A percentile compares a stretch with the other conserved stretches of the same genome.
phyloP scores from a whole-genome alignment of 1,140 invertebrate genomes.

The Drosophila repleta region DNA sequence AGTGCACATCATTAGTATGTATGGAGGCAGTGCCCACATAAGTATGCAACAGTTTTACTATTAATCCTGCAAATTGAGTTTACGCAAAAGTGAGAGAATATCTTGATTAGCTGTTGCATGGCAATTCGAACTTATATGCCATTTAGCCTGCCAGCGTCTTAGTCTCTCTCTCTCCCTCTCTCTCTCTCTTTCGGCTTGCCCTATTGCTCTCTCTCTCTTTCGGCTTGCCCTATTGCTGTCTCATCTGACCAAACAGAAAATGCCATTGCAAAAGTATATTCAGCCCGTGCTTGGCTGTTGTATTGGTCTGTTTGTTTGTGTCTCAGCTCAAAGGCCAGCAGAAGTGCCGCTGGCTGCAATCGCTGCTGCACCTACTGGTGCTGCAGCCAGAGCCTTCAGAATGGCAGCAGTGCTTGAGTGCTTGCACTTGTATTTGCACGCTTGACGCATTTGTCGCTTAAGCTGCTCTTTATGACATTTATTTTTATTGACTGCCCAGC shows the following conservation, averaged over 20 bases:
- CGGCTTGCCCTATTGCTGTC: constrained; percentile 1
- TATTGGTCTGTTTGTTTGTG: constrained; percentile 48
- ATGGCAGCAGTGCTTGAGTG: constrained; percentile 2
- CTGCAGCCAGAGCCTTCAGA: background rate
- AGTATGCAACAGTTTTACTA: constrained; percentile 66
- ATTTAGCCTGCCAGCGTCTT: background rate
- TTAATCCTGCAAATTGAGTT: constrained; percentile 63
- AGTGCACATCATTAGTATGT: constrained; percentile 79
- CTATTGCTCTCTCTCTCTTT: background rate
- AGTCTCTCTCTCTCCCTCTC: background rate
- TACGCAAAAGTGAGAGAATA: constrained; percentile 51
- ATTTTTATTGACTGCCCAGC: constrained; percentile 75
- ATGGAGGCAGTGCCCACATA: constrained; percentile 51
- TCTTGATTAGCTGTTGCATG: constrained; percentile 58
- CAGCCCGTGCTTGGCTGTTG: constrained; percentile 6
- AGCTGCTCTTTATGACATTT: constrained; percentile 79
- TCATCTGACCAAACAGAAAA: constrained; percentile 56
- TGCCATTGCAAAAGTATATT: constrained; percentile 23
- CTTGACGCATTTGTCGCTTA: constrained; percentile 63
- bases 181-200: too few relatives aligned
- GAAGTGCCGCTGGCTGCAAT: constrained; percentile 1
- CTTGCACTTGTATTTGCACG: constrained; percentile 54
- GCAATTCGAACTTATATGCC: constrained; percentile 33
- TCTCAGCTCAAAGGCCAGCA: constrained; percentile 50
- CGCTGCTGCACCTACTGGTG: constrained; percentile 1